Base-by-base conservation (phyloP, 1,140 invertebrate species). In the Lysiphlebus fabarum region DNA sequence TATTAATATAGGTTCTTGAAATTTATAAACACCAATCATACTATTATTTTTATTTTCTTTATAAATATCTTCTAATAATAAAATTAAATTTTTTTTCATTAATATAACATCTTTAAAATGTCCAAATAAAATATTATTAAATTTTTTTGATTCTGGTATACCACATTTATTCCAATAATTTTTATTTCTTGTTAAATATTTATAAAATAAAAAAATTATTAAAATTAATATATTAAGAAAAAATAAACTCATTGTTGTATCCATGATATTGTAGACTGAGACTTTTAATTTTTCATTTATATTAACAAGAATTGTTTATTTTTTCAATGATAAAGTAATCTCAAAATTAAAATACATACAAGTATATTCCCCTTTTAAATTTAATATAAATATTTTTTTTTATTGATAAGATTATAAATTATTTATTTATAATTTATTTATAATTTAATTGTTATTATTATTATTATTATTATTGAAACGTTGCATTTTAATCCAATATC, bases 131-230 rank as follows among this genome's bases (percentile, higher is more conserved):
- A 66, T 55, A 1, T 69, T 68, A 1, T 65, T 1, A 4, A 54
- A 47, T 53, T 62, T 62, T 8, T 66, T 68, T 2, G 72, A 57
- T 36, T 72, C 71, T 49, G 75, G 73, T 0, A 84, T 72, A 6
- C 76, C 73, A 58, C 66, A 67, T 3, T 73, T 65, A 36, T 69
- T 55, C 82, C 82, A 85, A 59, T 82, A 78, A 37, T 67, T 65
- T 45, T 54, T 36, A 45, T 59, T 59, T 17, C 4, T 10, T 42
- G 26, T 49, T 10, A 54, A 42, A 12, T 36, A 54, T 10, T 36
- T 12, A 56, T 48, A 48, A 34, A 26, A 1, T 8, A 14, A 10
- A 49, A 4, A 49, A 6, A 26, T 7, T 5, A 49, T 6, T 34
- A 49, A 9, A 8, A 8, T 17, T 9, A 10, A 34, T 34, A 10